These are phyloP conservation scores for Patella pellucida DNA, from an alignment of 2,888 invertebrate genomes.

Conservation along the genomic window DNA sequence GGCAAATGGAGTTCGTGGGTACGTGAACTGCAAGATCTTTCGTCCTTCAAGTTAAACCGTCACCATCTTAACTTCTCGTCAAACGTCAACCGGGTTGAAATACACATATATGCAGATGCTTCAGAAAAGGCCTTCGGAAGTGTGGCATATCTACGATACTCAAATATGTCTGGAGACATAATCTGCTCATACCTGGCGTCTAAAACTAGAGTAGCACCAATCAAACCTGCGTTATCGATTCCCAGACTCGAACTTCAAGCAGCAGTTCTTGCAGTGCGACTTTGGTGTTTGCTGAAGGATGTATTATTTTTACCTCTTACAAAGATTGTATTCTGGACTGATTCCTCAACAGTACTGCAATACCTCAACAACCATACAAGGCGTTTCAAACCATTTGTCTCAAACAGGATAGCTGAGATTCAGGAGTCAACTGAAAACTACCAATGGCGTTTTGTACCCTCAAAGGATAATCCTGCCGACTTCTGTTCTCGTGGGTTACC, in stretches of 20 bases:
- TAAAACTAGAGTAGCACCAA: conserved; percentile 6
- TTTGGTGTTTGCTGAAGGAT: conserved; percentile 7
- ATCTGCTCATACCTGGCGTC: conserved; percentile 10
- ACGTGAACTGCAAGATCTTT: background rate
- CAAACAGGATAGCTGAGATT: conserved; percentile 10
- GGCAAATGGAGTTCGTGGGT: background rate
- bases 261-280: conserved; percentile 9
- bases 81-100: background rate
- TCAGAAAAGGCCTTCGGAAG: conserved; percentile 13
- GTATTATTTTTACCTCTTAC: background rate
- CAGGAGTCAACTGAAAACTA: background rate
- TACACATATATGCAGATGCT: conserved; percentile 12
- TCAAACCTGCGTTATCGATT: conserved; percentile 8
- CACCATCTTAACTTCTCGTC: background rate
- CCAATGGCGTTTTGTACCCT: background rate
- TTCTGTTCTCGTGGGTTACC: conserved; percentile 3
- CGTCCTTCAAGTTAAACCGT: background rate
- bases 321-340: background rate
- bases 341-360: background rate
- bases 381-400: conserved; percentile 14
- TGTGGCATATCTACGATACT: conserved; percentile 1
- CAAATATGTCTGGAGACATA: background rate
- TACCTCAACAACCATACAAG: conserved; percentile 11
- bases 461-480: background rate
- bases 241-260: conserved; percentile 15